Evolutionary conservation across 2,113 vertebrate genomes (phyloP), one percentile per base, ranked within the genome.

Genomic region (Mustelus asterias): DNA sequence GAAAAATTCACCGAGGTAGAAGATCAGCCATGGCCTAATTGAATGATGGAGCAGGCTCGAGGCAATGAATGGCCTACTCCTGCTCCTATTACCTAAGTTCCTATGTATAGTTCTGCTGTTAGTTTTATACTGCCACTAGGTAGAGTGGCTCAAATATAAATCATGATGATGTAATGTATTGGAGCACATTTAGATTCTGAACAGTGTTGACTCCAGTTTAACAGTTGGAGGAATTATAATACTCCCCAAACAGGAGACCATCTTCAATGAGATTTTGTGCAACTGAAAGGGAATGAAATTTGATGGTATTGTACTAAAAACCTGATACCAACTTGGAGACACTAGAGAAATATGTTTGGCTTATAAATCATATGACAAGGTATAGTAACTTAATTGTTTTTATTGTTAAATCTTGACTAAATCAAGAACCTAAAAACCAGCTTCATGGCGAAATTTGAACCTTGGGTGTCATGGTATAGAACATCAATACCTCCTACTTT

Each of bases 401-500:
- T 18, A 8, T 63, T 22, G 20, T 88, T 54, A 54, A 54, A 93
- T 89, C 48, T 33, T 94, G 37, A 33, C 90, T 11, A 11, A 4
- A 63, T 86, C 44, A 86, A 48, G 44, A 48, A 86, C 6, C 22
- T 86, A 41, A 94, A 22, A 94, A 67, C 24, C 26, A 67, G 37
- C 65, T 94, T 37, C 20, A 26, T 67, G 26, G 86, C 33, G 54
- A 58, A 5, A 93, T 29, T 67, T 95, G 44, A 95, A 48, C 67
- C 65, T 48, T 13, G 22, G 26, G 24, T 76, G 69, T 70, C 22
- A 29, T 37, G 26, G 26, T 72, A 7, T 24, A 94, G 65, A 44
- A 72, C 18, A 65, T 37, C 29, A 33, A 14, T n/a, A 48, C 20
- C 13, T 48, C 97, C 97, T 97, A 58, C 97, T 22, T 86, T 54